Base-by-base conservation (phyloP, 2,797 vertebrate genomes). In the Coendou prehensilis region DNA sequence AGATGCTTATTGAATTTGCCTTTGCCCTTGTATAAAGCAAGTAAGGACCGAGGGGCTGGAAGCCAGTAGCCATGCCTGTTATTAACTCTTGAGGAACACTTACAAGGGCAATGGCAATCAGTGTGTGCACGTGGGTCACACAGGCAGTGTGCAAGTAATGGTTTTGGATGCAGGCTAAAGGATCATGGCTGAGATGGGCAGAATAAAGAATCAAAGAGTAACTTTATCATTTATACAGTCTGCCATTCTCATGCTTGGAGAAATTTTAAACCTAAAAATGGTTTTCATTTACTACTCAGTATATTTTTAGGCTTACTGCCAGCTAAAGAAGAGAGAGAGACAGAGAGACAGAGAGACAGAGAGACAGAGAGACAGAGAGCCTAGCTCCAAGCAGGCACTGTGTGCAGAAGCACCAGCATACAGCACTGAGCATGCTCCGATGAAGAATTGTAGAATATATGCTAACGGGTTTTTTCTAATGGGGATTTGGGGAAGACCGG, bases 1-100 rank as follows among this genome's bases (percentile, higher is more conserved):
- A 98, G 80, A 93, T 30, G 3, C 37, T 93, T 47, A 80, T n/a
- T 88, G 82, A 54, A 8, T 47, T 86, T 33, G 82, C 18, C 20
- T 87, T 89, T 87, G 45, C 7, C 56, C 14, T 84, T 94, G n/a
- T 71, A 47, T 3, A 94, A 84, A 75, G 45, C 30, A 63, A 75
- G 45, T 30, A 61, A 92, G 59, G 20, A 78, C 76, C 59, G 30
- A 64, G 4, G 71, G 28, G 6, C 10, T 17, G 41, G 87, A 17
- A 37, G 18, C 63, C 57, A 87, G 20, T 63, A 61, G 20, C 33
- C 41, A 50, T 33, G 28, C 9, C n/a, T 64, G 22, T 71, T 28
- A 93, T 97, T 76, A 92, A 89, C 23, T 33, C 8, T 8, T 71
- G 18, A 54, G 37, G 11, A 89, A 83, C 8, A n/a, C 17, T 78